Evolutionary conservation across 2,113 vertebrate genomes (phyloP).

Genomic region (Tamias sibiricus): DNA sequence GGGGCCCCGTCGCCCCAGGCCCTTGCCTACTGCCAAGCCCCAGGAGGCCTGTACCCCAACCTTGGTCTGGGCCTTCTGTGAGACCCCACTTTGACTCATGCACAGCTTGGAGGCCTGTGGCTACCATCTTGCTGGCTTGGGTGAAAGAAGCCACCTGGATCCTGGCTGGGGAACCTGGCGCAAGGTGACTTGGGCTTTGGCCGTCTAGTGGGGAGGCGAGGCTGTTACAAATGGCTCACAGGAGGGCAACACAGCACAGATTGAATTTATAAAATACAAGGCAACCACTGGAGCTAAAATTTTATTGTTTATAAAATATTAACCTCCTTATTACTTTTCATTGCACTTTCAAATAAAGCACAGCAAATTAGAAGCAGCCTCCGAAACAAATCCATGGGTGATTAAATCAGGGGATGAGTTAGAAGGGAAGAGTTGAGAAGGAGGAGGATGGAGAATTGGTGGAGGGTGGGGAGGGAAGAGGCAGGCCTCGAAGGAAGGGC

Average conservation of each 20-base stretch:
- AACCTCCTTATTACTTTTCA: conserved; percentile 81
- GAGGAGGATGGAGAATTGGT: background rate
- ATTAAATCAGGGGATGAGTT: conserved; percentile 81
- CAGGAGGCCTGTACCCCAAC: background rate
- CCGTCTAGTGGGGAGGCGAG: conserved; percentile 51
- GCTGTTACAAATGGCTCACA: conserved; percentile 76
- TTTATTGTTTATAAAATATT: conserved; percentile 88
- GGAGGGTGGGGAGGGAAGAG: background rate
- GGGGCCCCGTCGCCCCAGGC: background rate
- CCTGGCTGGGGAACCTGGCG: conserved; percentile 71
- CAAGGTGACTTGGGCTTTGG: conserved; percentile 70
- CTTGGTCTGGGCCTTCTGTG: background rate
- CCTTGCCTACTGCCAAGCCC: background rate
- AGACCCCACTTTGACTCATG: background rate
- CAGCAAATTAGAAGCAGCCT: conserved; percentile 78
- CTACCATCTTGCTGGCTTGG: background rate
- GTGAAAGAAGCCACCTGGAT: conserved; percentile 32
- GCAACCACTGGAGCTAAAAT: conserved; percentile 80
- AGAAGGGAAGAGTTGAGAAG: conserved; percentile 65
- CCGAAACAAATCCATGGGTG: conserved; percentile 78
- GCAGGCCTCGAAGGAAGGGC: background rate
- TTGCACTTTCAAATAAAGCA: conserved; percentile 78
- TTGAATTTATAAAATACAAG: conserved; percentile 82
- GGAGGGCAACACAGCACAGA: conserved; percentile 81
- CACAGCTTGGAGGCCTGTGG: background rate